Evolutionary conservation across 2,888 invertebrate genomes (phyloP), one percentile per base, ranked within the genome.

Genomic region (Sthenelais limicola): DNA sequence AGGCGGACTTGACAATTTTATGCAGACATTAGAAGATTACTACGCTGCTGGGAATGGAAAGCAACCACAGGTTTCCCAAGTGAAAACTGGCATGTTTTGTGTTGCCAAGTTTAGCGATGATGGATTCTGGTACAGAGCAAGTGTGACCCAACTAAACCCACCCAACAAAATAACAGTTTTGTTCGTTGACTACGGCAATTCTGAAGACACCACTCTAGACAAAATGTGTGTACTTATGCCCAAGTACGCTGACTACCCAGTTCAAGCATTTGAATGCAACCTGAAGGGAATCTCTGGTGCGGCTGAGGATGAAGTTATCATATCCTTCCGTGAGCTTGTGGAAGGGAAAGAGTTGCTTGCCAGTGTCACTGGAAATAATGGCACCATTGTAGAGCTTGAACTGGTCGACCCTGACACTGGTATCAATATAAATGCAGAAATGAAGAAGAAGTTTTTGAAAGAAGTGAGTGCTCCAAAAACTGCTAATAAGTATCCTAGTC

Each of bases 151-250:
- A n/a, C 58, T 77, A 18, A 67, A 38, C 38, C 43, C 62, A 3
- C n/a, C 62, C 24, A 62, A 80, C 2, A 72, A 78, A 49, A 77
- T 81, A 7, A 82, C 84, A 77, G 85, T 88, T 7, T 76, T 77
- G 35, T 87, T 84, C 79, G 82, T 88, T 9, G 88, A 88, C 77
- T 87, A 86, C 78, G 88, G 87, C 3, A 87, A 88, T 77, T 79
- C 78, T 43, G 86, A 86, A 70, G 79, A 76, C 28, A 78, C 82
- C 32, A 9, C 68, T 4, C 0, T 73, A 3, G 9, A 49, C 9
- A 68, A 74, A 24, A 49, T 62, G 12, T 38, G 62, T 21, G 4
- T 43, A 26, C 62, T 62, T 35, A 18, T 24, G 21, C n/a, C 33
- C 21, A 33, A 62, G 26, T 62, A 38, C 43, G 35, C 62, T 62